These are phyloP conservation scores for Oreonectes daqikongensis DNA, from an alignment of 2,797 vertebrate species.

Conservation along the genomic window DNA sequence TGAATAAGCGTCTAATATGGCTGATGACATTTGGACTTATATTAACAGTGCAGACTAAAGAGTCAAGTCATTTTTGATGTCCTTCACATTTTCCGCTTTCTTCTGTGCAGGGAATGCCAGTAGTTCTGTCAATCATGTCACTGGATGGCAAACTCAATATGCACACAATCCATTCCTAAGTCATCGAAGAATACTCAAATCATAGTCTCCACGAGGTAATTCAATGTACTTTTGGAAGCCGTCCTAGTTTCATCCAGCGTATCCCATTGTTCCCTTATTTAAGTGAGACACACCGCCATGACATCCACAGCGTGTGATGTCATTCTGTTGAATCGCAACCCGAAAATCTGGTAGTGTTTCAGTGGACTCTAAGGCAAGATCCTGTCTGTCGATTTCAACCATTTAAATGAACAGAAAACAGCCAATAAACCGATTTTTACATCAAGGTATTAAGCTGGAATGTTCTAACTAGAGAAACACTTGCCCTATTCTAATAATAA, in stretches of 20 bases:
- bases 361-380: constrained; percentile 10
- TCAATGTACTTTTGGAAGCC: constrained; percentile 21
- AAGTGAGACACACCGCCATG: not conserved
- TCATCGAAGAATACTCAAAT: constrained; percentile 10
- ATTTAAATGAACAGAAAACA: constrained; percentile 50
- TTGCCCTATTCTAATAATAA: constrained; percentile 56
- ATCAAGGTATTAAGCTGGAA: constrained; percentile 14
- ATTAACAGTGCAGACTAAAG: constrained; percentile 36
- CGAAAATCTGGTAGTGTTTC: not conserved
- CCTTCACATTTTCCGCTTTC: constrained; percentile 4
- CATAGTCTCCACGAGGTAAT: constrained; percentile 25
- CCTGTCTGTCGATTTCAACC: constrained; percentile 28
- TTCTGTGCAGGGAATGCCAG: not conserved
- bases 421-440: not conserved
- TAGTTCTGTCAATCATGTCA: not conserved
- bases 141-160: not conserved
- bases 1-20: constrained; percentile 42
- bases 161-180: not conserved
- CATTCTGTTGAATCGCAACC: not conserved
- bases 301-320: not conserved
- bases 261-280: constrained; percentile 16
- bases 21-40: constrained; percentile 44
- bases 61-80: constrained; percentile 29
- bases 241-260: constrained; percentile 1
- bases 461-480: constrained; percentile 26